Evolutionary conservation across 2,797 vertebrate species (phyloP), one percentile per base, ranked within the genome.

Genomic region (Gallinago stenura): DNA sequence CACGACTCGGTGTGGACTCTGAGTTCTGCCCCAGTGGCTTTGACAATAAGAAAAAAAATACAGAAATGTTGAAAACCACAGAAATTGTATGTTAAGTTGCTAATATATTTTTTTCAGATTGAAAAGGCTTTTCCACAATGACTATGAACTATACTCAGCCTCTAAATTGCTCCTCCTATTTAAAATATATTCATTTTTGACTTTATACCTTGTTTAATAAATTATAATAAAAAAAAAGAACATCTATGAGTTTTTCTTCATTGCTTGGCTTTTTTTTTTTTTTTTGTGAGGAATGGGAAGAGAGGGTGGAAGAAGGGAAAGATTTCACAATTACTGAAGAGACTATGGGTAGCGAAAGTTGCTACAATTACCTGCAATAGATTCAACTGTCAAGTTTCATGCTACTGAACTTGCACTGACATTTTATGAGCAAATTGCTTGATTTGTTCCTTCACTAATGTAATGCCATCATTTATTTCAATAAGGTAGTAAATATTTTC

Each of bases 401-500:
- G 80, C 92, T 92, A 81, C 84, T 87, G 71, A 96, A 97, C 95
- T 85, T 92, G 83, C 10, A 82, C 76, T 96, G 94, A 96, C 70
- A 90, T 97, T 97, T 97, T 95, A 97, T 87, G 94, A 97, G 90
- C 91, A 94, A 96, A 96, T 78, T 87, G 96, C 95, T 97, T 66
- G 35, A 95, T 96, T 92, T 97, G 95, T 97, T 93, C 95, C 94
- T 95, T 97, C 87, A 92, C 92, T 97, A 97, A 97, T 95, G 83
- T 70, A 97, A 97, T 90, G 80, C 90, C 90, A 97, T 95, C 70
- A 94, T 97, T 97, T 98, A 96, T 92, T 97, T 96, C 96, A 95
- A 92, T 96, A 97, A 97, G 72, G 76, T 35, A 93, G 97, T 97
- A 98, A 98, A 98, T 97, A 98, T 98, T 98, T 98, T 97, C 95